Base-by-base conservation (phyloP, 2,113 vertebrate species). In the Boulengeromyrus knoepffleri region DNA sequence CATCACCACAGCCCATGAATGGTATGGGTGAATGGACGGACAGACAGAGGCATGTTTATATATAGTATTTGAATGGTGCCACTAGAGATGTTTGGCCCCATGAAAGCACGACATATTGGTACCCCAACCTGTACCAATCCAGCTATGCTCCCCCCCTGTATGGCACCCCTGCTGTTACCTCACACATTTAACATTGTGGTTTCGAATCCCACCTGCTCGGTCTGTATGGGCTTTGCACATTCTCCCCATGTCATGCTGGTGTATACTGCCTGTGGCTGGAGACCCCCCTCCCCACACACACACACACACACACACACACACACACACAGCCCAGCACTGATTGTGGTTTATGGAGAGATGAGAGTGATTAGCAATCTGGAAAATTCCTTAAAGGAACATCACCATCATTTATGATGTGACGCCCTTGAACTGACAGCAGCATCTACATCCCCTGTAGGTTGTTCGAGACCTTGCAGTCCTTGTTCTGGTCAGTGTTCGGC, bases 401-500 rank as follows among this genome's bases (percentile, higher is more conserved):
- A 39, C 3, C 70, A 77, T 36, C 70, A 36, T 80, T 39, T 80
- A 15, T 39, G 6, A 27, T 80, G 17, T 42, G 17, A 36, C 36
- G 1, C 31, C 36, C 74, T 19, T 42, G 36, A n/a, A 42, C 74
- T 80, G 36, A 80, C 36, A n/a, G 74, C 5, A 1, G 74, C 2
- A 3, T 80, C 36, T 42, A 15, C 31, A 39, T 10, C 17, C 36
- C 31, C 31, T 39, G 31, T 94, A 98, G 97, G 85, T 95, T 98
- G 89, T 98, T 97, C 0, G 97, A 98, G 94, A 98, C 97, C 2
- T 96, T 98, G 9, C 97, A 98, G 94, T 98, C 97, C 13, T 96
- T 98, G 92, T 98, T 98, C 95, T 98, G 97, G 97, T 97, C 97
- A 46, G 96, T 98, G 89, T 98, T 98, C 0, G 97, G 97, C 46